Percentiles rank a stretch among this genome's conserved stretches.
Evolutionary conservation across 2,797 vertebrate genomes (phyloP).

Genomic region (Gambelia wislizenii): DNA sequence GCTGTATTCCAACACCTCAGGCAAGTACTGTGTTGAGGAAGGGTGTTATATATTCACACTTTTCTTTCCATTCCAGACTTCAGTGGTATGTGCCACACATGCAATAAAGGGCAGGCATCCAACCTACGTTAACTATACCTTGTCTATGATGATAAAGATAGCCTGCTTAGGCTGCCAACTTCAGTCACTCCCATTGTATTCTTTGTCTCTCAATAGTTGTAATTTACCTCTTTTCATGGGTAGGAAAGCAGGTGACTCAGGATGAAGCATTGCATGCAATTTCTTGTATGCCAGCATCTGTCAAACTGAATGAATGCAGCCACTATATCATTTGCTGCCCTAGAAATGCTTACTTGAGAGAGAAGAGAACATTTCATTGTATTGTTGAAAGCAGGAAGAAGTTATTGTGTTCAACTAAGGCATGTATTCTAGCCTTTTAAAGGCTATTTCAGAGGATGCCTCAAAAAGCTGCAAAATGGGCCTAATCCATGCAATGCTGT

Average conservation of each 20-base stretch:
- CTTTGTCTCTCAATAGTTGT: conserved; percentile 16
- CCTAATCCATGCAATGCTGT: neutral
- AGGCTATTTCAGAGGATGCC: conserved; percentile 9
- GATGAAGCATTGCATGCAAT: conserved; percentile 7
- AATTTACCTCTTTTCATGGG: conserved; percentile 12
- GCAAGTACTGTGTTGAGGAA: neutral
- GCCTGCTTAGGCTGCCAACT: neutral
- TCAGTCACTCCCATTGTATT: neutral
- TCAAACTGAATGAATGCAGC: conserved; percentile 25
- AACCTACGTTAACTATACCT: neutral
- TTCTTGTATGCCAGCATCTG: conserved; percentile 24
- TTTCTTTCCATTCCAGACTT: conserved; percentile 18
- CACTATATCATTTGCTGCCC: conserved; percentile 29
- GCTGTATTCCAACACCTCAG: neutral
- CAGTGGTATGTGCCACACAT: neutral
- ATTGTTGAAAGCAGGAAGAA: conserved; percentile 7
- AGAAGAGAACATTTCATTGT: conserved; percentile 13
- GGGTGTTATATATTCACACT: neutral
- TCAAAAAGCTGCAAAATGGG: neutral
- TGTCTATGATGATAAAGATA: neutral
- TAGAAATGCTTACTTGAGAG: conserved; percentile 35
- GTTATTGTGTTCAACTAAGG: neutral
- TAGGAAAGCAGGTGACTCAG: conserved; percentile 31
- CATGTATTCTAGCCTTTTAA: neutral
- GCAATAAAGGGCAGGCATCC: neutral